Percentiles rank a stretch among this genome's conserved stretches.
Conservation (phyloP, 2,797 vertebrate genomes). For the Smutsia gigantea region DNA sequence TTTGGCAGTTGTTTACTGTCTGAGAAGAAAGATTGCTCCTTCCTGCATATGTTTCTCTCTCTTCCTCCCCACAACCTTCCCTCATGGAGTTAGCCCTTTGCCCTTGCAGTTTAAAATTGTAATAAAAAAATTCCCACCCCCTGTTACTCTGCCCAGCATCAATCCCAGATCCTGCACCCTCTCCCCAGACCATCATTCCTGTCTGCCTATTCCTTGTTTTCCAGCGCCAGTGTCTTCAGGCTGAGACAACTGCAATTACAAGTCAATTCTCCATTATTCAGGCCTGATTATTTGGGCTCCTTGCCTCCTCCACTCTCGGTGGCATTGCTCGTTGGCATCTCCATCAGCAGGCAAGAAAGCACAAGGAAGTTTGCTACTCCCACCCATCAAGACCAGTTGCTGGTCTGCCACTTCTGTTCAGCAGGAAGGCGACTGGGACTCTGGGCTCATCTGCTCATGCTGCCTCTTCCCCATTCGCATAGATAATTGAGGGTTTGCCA, state of each 20-base stretch:
- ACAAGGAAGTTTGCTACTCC: conserved; percentile 5
- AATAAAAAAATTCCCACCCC: background rate
- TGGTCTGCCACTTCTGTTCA: background rate
- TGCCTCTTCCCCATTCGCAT: background rate
- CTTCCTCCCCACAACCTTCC: background rate
- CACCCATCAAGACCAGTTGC: background rate
- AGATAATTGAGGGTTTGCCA: background rate
- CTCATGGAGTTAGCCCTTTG: background rate
- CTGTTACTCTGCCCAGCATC: background rate
- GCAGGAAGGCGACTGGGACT: background rate
- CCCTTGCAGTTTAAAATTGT: conserved; percentile 1
- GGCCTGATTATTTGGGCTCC: background rate
- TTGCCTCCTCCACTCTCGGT: background rate
- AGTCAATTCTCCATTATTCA: background rate
- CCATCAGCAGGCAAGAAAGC: background rate
- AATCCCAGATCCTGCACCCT: background rate
- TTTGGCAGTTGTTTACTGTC: conserved; percentile 65
- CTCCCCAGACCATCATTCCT: background rate
- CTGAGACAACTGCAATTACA: background rate
- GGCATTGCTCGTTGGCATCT: background rate
- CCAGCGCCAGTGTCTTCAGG: background rate
- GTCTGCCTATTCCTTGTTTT: background rate
- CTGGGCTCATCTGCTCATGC: background rate
- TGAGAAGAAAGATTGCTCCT: conserved; percentile 55
- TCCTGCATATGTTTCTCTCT: background rate